These are phyloP conservation scores for Vulpes lagopus DNA, from an alignment of 2,113 vertebrate species.

Conservation along the genomic window DNA sequence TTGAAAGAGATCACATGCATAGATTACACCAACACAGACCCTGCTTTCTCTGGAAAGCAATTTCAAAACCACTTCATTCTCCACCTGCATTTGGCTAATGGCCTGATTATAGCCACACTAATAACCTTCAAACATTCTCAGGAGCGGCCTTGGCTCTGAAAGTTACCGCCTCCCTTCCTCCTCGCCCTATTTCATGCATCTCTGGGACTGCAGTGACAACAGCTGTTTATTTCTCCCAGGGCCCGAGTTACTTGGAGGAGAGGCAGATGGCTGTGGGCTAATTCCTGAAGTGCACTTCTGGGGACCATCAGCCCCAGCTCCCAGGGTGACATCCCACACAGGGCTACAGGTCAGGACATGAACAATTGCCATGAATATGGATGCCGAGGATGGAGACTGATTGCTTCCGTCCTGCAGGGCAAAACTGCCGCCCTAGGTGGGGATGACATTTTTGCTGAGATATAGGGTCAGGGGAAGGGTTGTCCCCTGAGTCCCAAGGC, in stretches of 20 bases:
- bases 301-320: constrained; percentile 61
- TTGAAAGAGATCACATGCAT: constrained; percentile 58
- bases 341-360: constrained; percentile 67
- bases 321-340: constrained; percentile 57
- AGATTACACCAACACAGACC: constrained; percentile 50
- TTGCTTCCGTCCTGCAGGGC: constrained; percentile 61
- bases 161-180: constrained; percentile 30
- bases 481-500: neutral
- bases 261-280: constrained; percentile 76
- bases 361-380: constrained; percentile 72
- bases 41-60: constrained; percentile 69
- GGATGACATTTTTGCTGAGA: constrained; percentile 56
- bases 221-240: constrained; percentile 76
- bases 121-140: constrained; percentile 71
- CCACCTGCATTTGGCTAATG: constrained; percentile 75
- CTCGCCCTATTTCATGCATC: constrained; percentile 68
- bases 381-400: constrained; percentile 5
- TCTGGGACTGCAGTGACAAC: constrained; percentile 54
- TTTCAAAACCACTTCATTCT: constrained; percentile 72
- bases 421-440: neutral
- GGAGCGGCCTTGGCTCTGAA: constrained; percentile 43
- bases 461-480: neutral
- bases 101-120: constrained; percentile 74
- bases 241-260: constrained; percentile 66
- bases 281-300: constrained; percentile 78